These are phyloP conservation scores for Sylvietta virens DNA, from an alignment of 2,113 vertebrate genomes.

Conservation along the genomic window DNA sequence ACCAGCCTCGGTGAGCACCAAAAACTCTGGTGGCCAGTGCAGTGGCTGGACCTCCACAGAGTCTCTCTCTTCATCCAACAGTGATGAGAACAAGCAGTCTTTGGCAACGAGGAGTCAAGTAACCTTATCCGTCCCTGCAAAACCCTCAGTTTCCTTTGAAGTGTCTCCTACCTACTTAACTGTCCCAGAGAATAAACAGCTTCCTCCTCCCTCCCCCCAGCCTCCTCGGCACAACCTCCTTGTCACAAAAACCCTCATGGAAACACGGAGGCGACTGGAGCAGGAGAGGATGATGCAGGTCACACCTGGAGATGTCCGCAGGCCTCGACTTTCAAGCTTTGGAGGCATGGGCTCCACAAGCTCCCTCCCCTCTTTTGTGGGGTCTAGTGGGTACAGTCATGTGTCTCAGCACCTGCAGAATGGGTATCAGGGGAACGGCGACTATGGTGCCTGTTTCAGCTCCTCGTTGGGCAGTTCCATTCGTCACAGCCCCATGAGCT, in stretches of 20 bases:
- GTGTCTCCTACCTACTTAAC: slow-evolving; percentile 68
- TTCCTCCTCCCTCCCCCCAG: slow-evolving; percentile 86
- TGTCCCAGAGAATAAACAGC: slow-evolving; percentile 77
- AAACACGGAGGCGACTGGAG: slow-evolving; percentile 89
- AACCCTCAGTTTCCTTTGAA: slow-evolving; percentile 71
- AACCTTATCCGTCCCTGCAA: slow-evolving; percentile 62
- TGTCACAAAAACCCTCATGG: slow-evolving; percentile 97
- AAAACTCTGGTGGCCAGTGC: slow-evolving; percentile 68
- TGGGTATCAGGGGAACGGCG: slow-evolving; percentile 81
- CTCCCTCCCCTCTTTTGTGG: slow-evolving; percentile 87
- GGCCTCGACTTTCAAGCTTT: slow-evolving; percentile 89
- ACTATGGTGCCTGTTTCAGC: slow-evolving; percentile 76
- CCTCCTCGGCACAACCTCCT: slow-evolving; percentile 86
- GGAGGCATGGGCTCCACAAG: slow-evolving; percentile 89
- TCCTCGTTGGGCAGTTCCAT: slow-evolving; percentile 90
- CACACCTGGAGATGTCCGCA: slow-evolving; percentile 76
- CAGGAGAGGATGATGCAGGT: slow-evolving; percentile 89
- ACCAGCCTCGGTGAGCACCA: slow-evolving; percentile 44
- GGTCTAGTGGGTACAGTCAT: slow-evolving; percentile 76
- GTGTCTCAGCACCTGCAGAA: slow-evolving; percentile 78
- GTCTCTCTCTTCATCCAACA: slow-evolving; percentile 91
- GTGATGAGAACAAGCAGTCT: slow-evolving; percentile 87
- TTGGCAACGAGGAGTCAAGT: slow-evolving; percentile 70
- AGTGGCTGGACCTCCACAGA: slow-evolving; percentile 88
- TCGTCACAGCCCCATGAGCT: slow-evolving; percentile 94